These are phyloP conservation scores for Tetragonula clypearis DNA, from an alignment of 1,140 invertebrate species.

Conservation along the genomic window DNA sequence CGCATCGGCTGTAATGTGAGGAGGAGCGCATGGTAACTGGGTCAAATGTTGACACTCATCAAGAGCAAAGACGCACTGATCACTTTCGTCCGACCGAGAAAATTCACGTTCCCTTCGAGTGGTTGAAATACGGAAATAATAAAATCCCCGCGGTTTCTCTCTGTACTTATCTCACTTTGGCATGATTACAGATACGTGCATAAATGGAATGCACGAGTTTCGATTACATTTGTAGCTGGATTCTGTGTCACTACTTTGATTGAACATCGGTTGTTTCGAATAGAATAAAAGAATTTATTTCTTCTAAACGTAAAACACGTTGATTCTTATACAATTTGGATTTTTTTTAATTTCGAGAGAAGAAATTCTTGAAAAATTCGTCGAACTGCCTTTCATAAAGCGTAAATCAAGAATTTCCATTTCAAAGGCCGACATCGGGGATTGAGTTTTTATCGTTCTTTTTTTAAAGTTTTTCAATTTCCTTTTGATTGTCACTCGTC, in stretches of 20 bases:
- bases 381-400: background rate
- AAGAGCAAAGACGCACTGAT: conserved; percentile 69
- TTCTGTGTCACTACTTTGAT: background rate
- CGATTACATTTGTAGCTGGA: background rate
- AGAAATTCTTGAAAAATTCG: background rate
- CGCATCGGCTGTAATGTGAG: background rate
- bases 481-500: background rate
- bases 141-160: too few relatives aligned
- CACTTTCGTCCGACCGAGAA: conserved; percentile 61
- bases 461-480: background rate
- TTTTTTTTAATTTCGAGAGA: too few relatives aligned
- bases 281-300: too few relatives aligned
- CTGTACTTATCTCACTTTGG: background rate
- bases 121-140: background rate
- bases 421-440: background rate
- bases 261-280: background rate
- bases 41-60: conserved; percentile 33
- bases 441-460: background rate
- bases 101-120: background rate
- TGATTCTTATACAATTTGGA: too few relatives aligned
- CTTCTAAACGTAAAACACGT: too few relatives aligned
- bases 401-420: background rate
- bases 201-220: background rate
- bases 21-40: conserved; percentile 33
- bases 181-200: background rate